Conservation (phyloP, 2,888 invertebrate species). For the Cantharis nigra region DNA sequence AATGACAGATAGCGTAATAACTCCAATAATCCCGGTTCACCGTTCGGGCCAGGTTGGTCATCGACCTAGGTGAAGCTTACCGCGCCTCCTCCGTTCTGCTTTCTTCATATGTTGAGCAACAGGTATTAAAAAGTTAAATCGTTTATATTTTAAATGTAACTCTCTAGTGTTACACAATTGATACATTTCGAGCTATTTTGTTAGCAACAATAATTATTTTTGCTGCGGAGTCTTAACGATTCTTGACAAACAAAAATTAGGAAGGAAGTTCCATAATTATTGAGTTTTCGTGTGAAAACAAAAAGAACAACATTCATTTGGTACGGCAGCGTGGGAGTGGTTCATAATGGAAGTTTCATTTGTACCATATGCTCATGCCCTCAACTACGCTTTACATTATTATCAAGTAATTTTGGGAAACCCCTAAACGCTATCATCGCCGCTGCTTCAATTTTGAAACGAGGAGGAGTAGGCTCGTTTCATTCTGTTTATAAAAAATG, state of each 20-base stretch:
- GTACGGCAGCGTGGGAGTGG: neutral
- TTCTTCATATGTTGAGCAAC: conserved; percentile 31
- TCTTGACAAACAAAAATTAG: neutral
- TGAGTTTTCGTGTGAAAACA: neutral
- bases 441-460: neutral
- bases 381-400: neutral
- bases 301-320: neutral
- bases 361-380: neutral
- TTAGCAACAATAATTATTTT: neutral
- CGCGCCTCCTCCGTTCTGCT: conserved; percentile 31
- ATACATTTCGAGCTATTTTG: neutral
- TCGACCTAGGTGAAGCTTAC: conserved; percentile 34
- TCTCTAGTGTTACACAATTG: neutral
- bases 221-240: neutral
- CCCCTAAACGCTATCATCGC: neutral
- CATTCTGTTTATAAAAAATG: neutral
- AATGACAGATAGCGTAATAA: conserved; percentile 30
- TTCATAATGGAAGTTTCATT: neutral
- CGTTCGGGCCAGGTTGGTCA: conserved; percentile 37
- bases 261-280: neutral
- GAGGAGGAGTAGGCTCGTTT: neutral
- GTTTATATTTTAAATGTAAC: neutral
- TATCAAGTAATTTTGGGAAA: neutral
- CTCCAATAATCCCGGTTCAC: conserved; percentile 36
- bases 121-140: conserved; percentile 18